A percentile compares a stretch with the other conserved stretches of the same genome.
Conservation (phyloP, 2,113 vertebrate species). For the Nyctereutes procyonoides region DNA sequence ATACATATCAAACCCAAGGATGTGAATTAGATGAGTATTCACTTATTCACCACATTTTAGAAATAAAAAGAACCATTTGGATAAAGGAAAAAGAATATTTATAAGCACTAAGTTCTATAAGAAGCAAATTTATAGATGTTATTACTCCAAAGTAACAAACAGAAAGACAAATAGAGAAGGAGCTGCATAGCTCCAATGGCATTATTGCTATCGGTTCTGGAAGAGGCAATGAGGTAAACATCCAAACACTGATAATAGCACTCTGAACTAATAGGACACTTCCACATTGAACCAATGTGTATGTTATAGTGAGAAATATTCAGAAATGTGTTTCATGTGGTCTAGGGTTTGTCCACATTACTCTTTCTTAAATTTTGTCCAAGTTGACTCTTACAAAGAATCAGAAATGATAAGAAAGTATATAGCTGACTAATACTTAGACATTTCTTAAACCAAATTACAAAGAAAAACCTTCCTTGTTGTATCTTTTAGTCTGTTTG, state of each 20-base stretch:
- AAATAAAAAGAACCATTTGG: slow-evolving; percentile 32
- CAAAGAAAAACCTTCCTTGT: not conserved
- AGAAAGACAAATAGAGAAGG: not conserved
- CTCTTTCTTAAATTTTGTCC: not conserved
- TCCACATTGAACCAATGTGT: not conserved
- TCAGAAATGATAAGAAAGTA: not conserved
- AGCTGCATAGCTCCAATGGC: not conserved
- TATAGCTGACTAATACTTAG: not conserved
- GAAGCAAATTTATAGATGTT: not conserved
- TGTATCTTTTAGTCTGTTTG: not conserved
- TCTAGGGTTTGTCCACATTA: not conserved
- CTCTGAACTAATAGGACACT: not conserved
- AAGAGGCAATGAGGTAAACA: not conserved
- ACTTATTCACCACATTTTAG: not conserved
- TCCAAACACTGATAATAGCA: not conserved
- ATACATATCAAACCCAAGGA: not conserved
- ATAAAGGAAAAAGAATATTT: slow-evolving; percentile 9
- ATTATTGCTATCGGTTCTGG: not conserved
- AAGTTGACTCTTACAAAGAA: not conserved
- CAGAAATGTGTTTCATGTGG: not conserved
- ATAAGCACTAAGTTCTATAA: not conserved
- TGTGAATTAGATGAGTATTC: not conserved
- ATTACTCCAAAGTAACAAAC: not conserved
- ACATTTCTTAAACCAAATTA: not conserved
- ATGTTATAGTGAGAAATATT: not conserved